A percentile compares a stretch with the other conserved stretches of the same genome.
Conservation (phyloP, 2,888 invertebrate genomes). For the Ormyrus labotus region DNA sequence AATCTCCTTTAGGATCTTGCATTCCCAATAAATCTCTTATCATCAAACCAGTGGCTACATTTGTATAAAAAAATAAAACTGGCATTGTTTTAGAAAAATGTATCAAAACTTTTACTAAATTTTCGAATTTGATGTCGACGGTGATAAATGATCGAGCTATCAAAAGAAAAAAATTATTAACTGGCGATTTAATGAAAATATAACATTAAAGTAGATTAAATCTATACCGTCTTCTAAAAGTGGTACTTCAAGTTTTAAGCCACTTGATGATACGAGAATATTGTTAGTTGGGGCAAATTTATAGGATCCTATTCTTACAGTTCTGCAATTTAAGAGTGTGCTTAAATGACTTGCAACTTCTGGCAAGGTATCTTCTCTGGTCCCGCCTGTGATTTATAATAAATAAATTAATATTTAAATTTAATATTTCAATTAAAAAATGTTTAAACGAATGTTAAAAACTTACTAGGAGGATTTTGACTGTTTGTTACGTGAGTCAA, state of each 20-base stretch:
- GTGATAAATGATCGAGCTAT: slow-evolving; percentile 66
- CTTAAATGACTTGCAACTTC: slow-evolving; percentile 22
- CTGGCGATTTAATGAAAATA: too few species aligned
- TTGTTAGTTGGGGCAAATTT: slow-evolving; percentile 86
- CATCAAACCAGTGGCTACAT: slow-evolving; percentile 81
- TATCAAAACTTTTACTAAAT: slow-evolving; percentile 85
- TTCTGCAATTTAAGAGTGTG: slow-evolving; percentile 83
- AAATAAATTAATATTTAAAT: slow-evolving; percentile 10
- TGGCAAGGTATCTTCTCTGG: slow-evolving; percentile 12
- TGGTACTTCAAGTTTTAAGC: slow-evolving; percentile 76
- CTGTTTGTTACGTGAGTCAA: not conserved
- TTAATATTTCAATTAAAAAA: not conserved
- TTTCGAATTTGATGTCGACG: slow-evolving; percentile 82
- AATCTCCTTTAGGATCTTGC: slow-evolving; percentile 77
- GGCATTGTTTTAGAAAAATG: slow-evolving; percentile 87
- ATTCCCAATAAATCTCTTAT: slow-evolving; percentile 85
- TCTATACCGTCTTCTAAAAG: slow-evolving; percentile 72
- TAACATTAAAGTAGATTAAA: too few species aligned
- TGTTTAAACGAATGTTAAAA: slow-evolving; percentile 7
- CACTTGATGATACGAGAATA: slow-evolving; percentile 78
- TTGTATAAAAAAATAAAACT: slow-evolving; percentile 88
- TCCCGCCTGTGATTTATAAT: slow-evolving; percentile 24
- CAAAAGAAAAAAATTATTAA: slow-evolving; percentile 2
- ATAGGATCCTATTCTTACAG: slow-evolving; percentile 90
- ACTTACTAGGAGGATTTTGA: slow-evolving; percentile 27